Evolutionary conservation across 2,888 invertebrate genomes (phyloP).

Genomic region (Hybos culiciformis): DNA sequence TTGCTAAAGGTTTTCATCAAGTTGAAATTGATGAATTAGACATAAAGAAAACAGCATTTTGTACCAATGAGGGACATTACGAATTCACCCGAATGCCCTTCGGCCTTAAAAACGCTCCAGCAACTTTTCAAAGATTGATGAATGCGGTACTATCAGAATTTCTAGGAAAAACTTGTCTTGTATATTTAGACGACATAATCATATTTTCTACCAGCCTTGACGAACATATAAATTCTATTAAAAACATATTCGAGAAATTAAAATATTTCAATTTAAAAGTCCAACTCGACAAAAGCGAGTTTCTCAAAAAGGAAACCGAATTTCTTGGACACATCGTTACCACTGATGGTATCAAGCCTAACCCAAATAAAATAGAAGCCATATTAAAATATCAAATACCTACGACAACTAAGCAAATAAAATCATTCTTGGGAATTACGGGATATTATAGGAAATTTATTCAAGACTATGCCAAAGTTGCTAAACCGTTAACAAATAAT

Average conservation of each 20-base stretch:
- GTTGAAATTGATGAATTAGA: slow-evolving; percentile 8
- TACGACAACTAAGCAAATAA: neutral
- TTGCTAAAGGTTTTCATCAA: slow-evolving; percentile 12
- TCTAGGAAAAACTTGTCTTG: neutral
- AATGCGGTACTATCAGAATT: slow-evolving; percentile 1
- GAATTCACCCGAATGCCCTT: slow-evolving; percentile 6
- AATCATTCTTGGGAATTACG: too few relatives aligned
- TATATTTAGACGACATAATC: slow-evolving; percentile 1
- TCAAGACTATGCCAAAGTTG: neutral
- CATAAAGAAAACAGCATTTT: slow-evolving; percentile 9
- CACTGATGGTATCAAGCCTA: slow-evolving; percentile 3
- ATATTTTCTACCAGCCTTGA: slow-evolving; percentile 1
- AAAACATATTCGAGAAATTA: slow-evolving; percentile 4
- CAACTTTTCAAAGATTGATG: slow-evolving; percentile 7
- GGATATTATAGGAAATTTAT: too few relatives aligned
- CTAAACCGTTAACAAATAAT: neutral
- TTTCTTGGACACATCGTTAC: slow-evolving; percentile 3
- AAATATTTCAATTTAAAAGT: slow-evolving; percentile 13
- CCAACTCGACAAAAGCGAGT: too few relatives aligned
- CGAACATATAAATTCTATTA: neutral
- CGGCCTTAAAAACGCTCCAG: slow-evolving; percentile 5
- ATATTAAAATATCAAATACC: neutral
- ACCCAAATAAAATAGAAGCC: slow-evolving; percentile 5
- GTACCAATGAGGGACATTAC: slow-evolving; percentile 2
- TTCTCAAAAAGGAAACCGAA: slow-evolving; percentile 17